Conservation (phyloP, 1,140 invertebrate species). For the Akabosia matsudoensis region DNA sequence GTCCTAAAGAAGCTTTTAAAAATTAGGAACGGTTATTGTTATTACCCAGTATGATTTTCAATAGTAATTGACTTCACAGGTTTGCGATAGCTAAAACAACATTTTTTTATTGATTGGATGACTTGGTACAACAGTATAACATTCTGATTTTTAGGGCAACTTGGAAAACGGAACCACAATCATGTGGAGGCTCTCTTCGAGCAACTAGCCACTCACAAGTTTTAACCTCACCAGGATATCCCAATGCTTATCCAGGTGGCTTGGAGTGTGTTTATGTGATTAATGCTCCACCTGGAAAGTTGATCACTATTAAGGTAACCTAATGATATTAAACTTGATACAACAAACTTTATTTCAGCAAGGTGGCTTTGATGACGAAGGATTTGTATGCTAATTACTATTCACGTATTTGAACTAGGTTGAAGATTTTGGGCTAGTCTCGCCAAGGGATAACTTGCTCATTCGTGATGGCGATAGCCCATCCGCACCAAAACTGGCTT, state of each 20-base stretch:
- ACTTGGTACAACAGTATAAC: too few species aligned
- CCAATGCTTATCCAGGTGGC: slow-evolving; percentile 86
- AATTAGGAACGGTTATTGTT: too few species aligned
- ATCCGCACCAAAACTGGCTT: slow-evolving; percentile 74
- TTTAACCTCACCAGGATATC: slow-evolving; percentile 84
- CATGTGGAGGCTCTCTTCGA: slow-evolving; percentile 76
- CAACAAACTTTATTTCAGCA: too few species aligned
- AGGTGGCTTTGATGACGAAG: too few species aligned
- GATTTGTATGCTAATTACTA: too few species aligned
- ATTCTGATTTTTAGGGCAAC: slow-evolving; percentile 64
- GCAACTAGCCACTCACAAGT: slow-evolving; percentile 78
- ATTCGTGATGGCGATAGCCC: slow-evolving; percentile 85
- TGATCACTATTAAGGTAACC: slow-evolving; percentile 79
- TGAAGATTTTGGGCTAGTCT: slow-evolving; percentile 83
- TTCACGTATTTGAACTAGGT: slow-evolving; percentile 57
- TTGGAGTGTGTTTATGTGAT: slow-evolving; percentile 90
- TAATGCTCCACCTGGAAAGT: slow-evolving; percentile 78
- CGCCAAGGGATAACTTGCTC: slow-evolving; percentile 78
- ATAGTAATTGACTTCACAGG: background rate
- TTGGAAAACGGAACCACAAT: slow-evolving; percentile 89
- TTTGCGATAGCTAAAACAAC: background rate
- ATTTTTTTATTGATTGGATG: too few species aligned
- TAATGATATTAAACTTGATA: too few species aligned
- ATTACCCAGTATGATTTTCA: background rate
- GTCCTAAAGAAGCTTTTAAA: too few species aligned